Percentiles rank a stretch among this genome's conserved stretches.
These are phyloP conservation scores for Mormyrus proboscirostris DNA, from an alignment of 2,797 vertebrate species.

Conservation along the genomic window DNA sequence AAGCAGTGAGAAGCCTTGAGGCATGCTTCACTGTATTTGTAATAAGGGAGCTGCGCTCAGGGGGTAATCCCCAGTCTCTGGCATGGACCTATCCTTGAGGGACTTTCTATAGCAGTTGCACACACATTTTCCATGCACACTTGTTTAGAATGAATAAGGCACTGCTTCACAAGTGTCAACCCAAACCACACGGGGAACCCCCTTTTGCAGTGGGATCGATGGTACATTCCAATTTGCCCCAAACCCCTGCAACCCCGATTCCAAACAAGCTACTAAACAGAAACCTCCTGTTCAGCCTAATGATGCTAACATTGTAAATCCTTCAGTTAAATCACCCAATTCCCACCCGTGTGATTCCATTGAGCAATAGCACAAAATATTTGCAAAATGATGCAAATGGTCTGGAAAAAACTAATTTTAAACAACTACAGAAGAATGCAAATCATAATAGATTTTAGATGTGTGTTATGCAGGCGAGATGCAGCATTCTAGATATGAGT, in stretches of 20 bases:
- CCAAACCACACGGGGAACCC: slow-evolving; percentile 34
- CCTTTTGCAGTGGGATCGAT: slow-evolving; percentile 28
- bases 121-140: not conserved
- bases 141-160: not conserved
- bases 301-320: not conserved
- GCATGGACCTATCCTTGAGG: slow-evolving; percentile 39
- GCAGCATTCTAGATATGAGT: not conserved
- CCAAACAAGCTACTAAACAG: not conserved
- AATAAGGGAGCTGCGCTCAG: slow-evolving; percentile 12
- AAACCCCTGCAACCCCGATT: not conserved
- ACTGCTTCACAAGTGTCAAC: not conserved
- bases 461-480: not conserved
- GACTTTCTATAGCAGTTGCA: slow-evolving; percentile 46
- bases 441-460: not conserved
- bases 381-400: not conserved
- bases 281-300: not conserved
- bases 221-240: slow-evolving; percentile 40
- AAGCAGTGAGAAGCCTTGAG: not conserved
- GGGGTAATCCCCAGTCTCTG: slow-evolving; percentile 34
- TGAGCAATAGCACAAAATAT: not conserved
- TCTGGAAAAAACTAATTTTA: not conserved
- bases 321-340: not conserved
- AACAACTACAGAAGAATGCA: not conserved
- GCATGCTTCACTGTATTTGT: not conserved
- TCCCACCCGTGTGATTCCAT: too few species aligned